A percentile compares a stretch with the other conserved stretches of the same genome.
phyloP scores from a whole-genome alignment of 2,113 vertebrate genomes.

The Theristicus caerulescens region DNA sequence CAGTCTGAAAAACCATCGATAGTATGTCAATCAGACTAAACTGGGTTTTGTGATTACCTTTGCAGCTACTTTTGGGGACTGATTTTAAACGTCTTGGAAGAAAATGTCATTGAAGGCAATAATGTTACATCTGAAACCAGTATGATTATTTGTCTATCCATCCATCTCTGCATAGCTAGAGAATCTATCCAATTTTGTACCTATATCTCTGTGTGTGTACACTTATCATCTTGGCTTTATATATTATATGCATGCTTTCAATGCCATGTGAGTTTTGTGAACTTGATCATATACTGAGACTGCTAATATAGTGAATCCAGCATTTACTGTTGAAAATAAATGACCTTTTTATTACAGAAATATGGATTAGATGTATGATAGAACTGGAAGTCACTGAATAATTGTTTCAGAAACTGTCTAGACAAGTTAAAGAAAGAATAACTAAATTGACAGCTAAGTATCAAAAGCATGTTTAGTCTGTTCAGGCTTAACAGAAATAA shows the following conservation, averaged over 20 bases:
- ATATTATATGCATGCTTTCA: neutral
- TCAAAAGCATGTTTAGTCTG: neutral
- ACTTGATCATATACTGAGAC: neutral
- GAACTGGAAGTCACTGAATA: neutral
- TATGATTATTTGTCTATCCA: neutral
- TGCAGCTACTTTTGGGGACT: neutral
- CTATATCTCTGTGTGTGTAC: neutral
- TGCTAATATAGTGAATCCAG: neutral
- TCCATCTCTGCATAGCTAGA: neutral
- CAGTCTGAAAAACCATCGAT: neutral
- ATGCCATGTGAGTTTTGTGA: neutral
- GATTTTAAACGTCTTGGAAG: neutral
- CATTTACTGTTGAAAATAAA: neutral
- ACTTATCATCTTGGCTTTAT: neutral
- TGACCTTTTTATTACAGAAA: neutral
- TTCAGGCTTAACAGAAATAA: neutral
- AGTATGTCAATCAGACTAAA: neutral
- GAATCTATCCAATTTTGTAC: neutral
- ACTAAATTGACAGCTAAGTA: neutral
- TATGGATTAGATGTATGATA: neutral
- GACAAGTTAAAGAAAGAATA: neutral
- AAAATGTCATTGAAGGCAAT: neutral
- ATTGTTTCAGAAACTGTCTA: neutral
- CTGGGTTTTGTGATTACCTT: neutral
- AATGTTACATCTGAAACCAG: neutral